phyloP scores from a whole-genome alignment of 2,113 vertebrate species.

The Oncorhynchus keta region DNA sequence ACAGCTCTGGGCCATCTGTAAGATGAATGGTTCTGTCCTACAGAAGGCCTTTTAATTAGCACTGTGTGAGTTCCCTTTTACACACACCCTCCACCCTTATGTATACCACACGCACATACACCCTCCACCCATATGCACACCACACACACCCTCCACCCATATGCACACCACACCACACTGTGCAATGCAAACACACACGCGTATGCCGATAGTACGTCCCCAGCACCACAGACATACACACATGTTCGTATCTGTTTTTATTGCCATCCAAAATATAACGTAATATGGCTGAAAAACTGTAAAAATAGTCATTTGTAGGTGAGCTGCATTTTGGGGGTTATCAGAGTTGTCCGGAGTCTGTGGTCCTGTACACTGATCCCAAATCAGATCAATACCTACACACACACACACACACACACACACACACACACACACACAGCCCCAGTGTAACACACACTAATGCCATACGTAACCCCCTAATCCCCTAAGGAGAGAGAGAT shows the following conservation, averaged over 20 bases:
- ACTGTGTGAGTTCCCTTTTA: slow-evolving; percentile 60
- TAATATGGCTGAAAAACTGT: too few species aligned
- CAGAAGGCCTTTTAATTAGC: slow-evolving; percentile 76
- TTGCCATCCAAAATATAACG: too few species aligned
- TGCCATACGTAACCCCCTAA: neutral
- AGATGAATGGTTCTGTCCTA: slow-evolving; percentile 71
- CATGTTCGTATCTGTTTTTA: neutral
- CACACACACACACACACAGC: slow-evolving; percentile 23
- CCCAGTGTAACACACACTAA: slow-evolving; percentile 24
- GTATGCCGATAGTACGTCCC: slow-evolving; percentile 31
- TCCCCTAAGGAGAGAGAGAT: neutral
- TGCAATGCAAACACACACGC: slow-evolving; percentile 9
- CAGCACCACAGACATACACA: neutral
- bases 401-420: slow-evolving; percentile 27
- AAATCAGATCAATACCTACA: neutral
- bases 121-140: neutral
- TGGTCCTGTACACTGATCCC: neutral
- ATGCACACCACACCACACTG: slow-evolving; percentile 9
- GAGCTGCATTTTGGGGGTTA: too few species aligned
- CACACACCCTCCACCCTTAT: slow-evolving; percentile 6
- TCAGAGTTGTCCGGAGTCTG: too few species aligned
- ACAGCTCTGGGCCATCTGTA: slow-evolving; percentile 67
- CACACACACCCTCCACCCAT: slow-evolving; percentile 5
- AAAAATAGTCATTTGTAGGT: too few species aligned
- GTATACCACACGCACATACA: slow-evolving; percentile 14